phyloP scores from a whole-genome alignment of 1,140 invertebrate species.

The Trichonephila inaurata region DNA sequence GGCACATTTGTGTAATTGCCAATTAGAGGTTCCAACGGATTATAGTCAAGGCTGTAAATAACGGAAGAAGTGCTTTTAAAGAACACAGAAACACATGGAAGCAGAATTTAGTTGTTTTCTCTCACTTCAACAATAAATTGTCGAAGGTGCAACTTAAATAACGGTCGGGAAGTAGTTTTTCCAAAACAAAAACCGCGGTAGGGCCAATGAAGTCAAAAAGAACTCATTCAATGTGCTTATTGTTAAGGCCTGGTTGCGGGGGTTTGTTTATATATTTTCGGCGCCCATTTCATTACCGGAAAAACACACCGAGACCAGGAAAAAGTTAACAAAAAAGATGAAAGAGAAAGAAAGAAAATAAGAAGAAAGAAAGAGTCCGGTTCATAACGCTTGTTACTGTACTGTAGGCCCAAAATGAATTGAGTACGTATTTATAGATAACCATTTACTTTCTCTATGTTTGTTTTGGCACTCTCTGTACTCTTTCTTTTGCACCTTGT shows the following conservation, averaged over 20 bases:
- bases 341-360: neutral
- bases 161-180: conserved; percentile 20
- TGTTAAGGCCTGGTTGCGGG: conserved; percentile 35
- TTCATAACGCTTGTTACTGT: conserved; percentile 44
- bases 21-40: conserved; percentile 18
- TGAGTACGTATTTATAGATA: conserved; percentile 55
- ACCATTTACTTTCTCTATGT: conserved; percentile 45
- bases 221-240: conserved; percentile 30
- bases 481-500: conserved; percentile 37
- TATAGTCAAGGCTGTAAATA: conserved; percentile 5
- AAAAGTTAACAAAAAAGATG: neutral
- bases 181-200: conserved; percentile 40
- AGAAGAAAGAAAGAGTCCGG: neutral
- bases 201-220: neutral
- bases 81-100: conserved; percentile 31
- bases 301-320: conserved; percentile 7
- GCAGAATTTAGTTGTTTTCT: conserved; percentile 52
- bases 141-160: conserved; percentile 24
- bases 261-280: conserved; percentile 51
- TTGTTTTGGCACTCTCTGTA: conserved; percentile 37
- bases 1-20: conserved; percentile 48
- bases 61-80: conserved; percentile 1
- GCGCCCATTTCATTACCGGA: conserved; percentile 42
- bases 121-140: conserved; percentile 53
- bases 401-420: conserved; percentile 19